A percentile compares a stretch with the other conserved stretches of the same genome.
Evolutionary conservation across 2,888 invertebrate species (phyloP).

Genomic region (Oxyteleia sp.): DNA sequence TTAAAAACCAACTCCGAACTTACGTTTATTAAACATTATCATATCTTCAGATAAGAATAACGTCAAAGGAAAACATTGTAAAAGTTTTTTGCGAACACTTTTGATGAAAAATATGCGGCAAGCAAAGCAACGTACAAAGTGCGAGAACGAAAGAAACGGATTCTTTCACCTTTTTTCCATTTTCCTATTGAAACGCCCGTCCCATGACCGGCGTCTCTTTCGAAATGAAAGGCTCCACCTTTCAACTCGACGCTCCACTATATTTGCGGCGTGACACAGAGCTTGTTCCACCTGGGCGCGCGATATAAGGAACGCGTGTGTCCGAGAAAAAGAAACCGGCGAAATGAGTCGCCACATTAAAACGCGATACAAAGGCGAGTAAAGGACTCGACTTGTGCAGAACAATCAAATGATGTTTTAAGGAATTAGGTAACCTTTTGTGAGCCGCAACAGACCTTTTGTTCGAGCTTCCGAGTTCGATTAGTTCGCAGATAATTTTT

Average conservation of each 20-base stretch:
- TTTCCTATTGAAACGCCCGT: conserved; percentile 56
- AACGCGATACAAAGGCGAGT: conserved; percentile 40
- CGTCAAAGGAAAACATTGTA: conserved; percentile 11
- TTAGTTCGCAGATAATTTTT: conserved; percentile 21
- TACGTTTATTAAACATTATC: not conserved
- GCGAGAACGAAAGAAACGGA: conserved; percentile 61
- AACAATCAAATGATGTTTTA: conserved; percentile 65
- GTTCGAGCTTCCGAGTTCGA: conserved; percentile 34
- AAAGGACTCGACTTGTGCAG: conserved; percentile 43
- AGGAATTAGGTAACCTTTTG: conserved; percentile 62
- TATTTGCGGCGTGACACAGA: conserved; percentile 70
- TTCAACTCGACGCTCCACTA: conserved; percentile 59
- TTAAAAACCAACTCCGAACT: not conserved
- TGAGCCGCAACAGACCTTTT: conserved; percentile 26
- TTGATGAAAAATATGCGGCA: conserved; percentile 60
- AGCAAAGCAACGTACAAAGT: conserved; percentile 43
- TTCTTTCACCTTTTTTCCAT: conserved; percentile 67
- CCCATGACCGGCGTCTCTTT: conserved; percentile 52
- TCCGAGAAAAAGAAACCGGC: conserved; percentile 50
- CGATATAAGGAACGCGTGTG: conserved; percentile 64
- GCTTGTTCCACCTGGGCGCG: conserved; percentile 67
- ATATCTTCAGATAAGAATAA: not conserved
- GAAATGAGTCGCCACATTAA: conserved; percentile 65
- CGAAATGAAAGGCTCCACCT: conserved; percentile 69
- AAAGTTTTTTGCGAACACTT: conserved; percentile 36